A percentile compares a stretch with the other conserved stretches of the same genome.
Conservation (phyloP, 2,888 invertebrate genomes). For the Nycteola revayana region DNA sequence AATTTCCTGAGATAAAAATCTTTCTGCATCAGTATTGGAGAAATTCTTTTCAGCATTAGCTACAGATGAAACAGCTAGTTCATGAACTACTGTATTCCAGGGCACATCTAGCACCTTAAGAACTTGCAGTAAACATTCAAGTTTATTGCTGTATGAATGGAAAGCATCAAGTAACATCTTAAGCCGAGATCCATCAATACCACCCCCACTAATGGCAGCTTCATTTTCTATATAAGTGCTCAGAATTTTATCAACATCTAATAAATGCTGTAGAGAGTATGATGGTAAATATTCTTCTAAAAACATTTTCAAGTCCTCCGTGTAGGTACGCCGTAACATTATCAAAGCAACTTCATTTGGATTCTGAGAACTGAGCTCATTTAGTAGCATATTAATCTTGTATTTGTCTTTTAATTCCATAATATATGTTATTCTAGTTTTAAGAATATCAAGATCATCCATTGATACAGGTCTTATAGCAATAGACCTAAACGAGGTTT, state of each 20-base stretch:
- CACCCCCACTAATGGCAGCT: slow-evolving; percentile 64
- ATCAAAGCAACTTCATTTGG: slow-evolving; percentile 69
- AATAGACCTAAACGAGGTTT: slow-evolving; percentile 61
- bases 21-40: slow-evolving; percentile 61
- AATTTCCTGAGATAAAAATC: slow-evolving; percentile 58
- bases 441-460: slow-evolving; percentile 66
- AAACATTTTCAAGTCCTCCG: slow-evolving; percentile 68
- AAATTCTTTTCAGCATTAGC: slow-evolving; percentile 59
- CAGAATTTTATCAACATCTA: slow-evolving; percentile 69
- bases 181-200: slow-evolving; percentile 62
- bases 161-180: slow-evolving; percentile 62
- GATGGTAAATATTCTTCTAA: slow-evolving; percentile 65
- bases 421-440: slow-evolving; percentile 64
- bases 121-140: slow-evolving; percentile 67
- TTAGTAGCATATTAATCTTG: slow-evolving; percentile 69
- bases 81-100: slow-evolving; percentile 57
- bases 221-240: slow-evolving; percentile 67
- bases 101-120: slow-evolving; percentile 72
- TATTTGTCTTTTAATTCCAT: slow-evolving; percentile 71
- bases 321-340: slow-evolving; percentile 75
- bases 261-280: slow-evolving; percentile 61
- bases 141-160: slow-evolving; percentile 55
- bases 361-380: slow-evolving; percentile 64
- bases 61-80: slow-evolving; percentile 58
- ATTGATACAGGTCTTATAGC: slow-evolving; percentile 65